These are phyloP conservation scores for Ornithoptera alexandrae DNA, from an alignment of 2,888 invertebrate species.

Conservation along the genomic window DNA sequence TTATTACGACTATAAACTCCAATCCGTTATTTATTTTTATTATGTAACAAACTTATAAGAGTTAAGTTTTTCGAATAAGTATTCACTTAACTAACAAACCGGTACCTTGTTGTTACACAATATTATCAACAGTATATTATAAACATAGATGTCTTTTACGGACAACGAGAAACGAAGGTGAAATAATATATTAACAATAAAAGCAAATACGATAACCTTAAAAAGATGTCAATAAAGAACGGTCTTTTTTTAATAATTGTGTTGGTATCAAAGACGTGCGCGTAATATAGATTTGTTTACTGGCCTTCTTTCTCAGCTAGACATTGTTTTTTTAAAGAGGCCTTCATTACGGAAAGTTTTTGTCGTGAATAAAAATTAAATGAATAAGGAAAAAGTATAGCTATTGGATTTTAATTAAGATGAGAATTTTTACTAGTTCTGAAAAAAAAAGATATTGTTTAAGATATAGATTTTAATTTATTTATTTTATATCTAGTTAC, in stretches of 20 bases:
- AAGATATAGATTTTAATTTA: background rate
- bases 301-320: constrained; percentile 2
- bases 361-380: background rate
- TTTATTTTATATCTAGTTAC: background rate
- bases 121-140: background rate
- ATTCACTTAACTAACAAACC: constrained; percentile 17
- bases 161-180: constrained; percentile 23
- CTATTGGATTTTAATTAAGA: background rate
- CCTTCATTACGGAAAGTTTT: background rate
- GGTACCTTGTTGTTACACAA: constrained; percentile 9
- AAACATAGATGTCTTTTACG: constrained; percentile 22
- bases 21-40: background rate
- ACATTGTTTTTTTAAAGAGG: background rate
- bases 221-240: background rate
- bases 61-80: background rate
- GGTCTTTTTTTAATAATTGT: background rate
- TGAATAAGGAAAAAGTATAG: background rate
- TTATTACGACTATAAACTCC: background rate
- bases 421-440: no score
- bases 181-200: constrained; percentile 23
- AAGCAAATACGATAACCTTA: constrained; percentile 22
- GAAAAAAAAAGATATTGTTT: no score
- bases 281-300: background rate
- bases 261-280: background rate
- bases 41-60: background rate